Base-by-base conservation (phyloP, 2,888 invertebrate species). In the Xanthorhoe spadicearia region DNA sequence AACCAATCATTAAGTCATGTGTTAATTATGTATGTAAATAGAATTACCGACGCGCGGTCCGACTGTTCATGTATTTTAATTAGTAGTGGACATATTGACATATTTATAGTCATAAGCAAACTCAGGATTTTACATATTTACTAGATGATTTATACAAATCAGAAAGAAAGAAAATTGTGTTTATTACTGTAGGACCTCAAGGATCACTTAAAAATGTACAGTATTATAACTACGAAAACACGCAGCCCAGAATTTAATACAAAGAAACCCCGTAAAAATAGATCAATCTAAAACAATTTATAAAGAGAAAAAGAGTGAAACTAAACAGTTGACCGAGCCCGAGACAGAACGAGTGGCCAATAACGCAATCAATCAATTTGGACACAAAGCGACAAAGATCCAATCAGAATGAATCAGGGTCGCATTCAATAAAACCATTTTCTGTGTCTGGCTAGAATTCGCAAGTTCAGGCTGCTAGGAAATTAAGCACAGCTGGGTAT, bases 371-470 rank as follows among this genome's bases (percentile, higher is more conserved):
- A 70, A 71, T 74, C 73, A 70, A 70, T 74, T 71, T 70, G 60
- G 50, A 64, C 68, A 71, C 73, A 74, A 71, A 71, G 69, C 67
- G 68, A 68, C 74, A 73, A 73, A 71, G 73, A 69, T 71, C 71
- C 74, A 73, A 74, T 74, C 74, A 71, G 69, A 71, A 68, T 67
- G 69, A 72, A 72, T 74, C 73, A 69, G 67, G 61, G 62, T 64
- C 66, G 66, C 66, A 73, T 71, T 71, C 61, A 71, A 71, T 73
- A 73, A 73, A 73, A 67, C 71, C 73, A 71, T 70, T 73, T 73
- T 73, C 73, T 71, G 64, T 68, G 66, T 73, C 71, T 71, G 73
- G 65, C 55, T 66, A 58, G 71, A 71, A 71, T 71, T 71, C 71
- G 63, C 71, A 73, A 71, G 69, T 69, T 65, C 66, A 61, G 61